These are phyloP conservation scores for Anthopleura sola DNA, from an alignment of 64 coral and sea anemone species.

Conservation along the genomic window DNA sequence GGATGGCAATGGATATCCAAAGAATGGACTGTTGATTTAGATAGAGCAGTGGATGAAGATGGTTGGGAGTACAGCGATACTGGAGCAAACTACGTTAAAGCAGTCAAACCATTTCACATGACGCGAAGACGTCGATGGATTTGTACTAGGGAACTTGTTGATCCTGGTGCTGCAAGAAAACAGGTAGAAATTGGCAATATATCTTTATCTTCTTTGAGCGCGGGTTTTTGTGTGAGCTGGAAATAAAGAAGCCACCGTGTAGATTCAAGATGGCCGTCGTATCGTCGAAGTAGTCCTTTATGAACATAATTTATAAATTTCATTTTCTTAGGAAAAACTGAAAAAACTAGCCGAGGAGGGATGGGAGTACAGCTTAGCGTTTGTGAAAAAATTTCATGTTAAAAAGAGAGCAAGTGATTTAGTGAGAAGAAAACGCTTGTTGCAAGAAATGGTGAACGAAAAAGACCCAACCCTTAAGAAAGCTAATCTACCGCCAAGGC, in stretches of 20 bases:
- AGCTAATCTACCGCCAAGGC: slow-evolving; percentile 23
- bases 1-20: slow-evolving; percentile 74
- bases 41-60: slow-evolving; percentile 70
- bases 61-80: slow-evolving; percentile 79
- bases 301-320: no score
- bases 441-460: slow-evolving; percentile 18
- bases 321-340: not conserved
- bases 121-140: slow-evolving; percentile 70
- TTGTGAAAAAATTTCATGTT: slow-evolving; percentile 41
- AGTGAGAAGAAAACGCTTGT: slow-evolving; percentile 68
- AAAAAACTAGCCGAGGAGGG: slow-evolving; percentile 75
- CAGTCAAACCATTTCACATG: slow-evolving; percentile 59
- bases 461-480: not conserved
- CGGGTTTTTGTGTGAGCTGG: no score
- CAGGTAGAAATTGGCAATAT: no score
- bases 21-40: slow-evolving; percentile 62
- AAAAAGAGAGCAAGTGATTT: slow-evolving; percentile 75
- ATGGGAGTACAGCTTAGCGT: slow-evolving; percentile 71
- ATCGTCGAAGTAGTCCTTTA: no score
- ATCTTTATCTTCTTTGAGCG: no score
- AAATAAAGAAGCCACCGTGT: no score
- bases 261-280: no score
- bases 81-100: slow-evolving; percentile 49
- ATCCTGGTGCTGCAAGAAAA: slow-evolving; percentile 45
- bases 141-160: slow-evolving; percentile 50